These are phyloP conservation scores for Malthinus flaveolus DNA, from an alignment of 2,888 invertebrate species.

Conservation along the genomic window DNA sequence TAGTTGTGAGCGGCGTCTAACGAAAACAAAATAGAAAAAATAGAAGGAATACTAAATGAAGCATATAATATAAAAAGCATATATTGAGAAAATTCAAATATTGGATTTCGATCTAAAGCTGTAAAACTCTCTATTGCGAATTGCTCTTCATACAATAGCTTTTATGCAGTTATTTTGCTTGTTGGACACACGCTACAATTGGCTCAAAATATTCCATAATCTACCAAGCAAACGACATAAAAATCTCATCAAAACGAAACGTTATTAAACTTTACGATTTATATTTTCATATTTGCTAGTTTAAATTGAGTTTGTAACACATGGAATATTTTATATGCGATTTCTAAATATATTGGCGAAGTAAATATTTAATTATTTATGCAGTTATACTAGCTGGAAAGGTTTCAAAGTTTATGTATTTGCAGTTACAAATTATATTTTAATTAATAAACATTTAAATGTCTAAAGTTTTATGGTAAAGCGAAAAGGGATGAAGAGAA, in stretches of 20 bases:
- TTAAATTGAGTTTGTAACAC: neutral
- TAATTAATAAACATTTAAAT: too few species aligned
- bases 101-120: conserved; percentile 37
- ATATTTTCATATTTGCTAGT: neutral
- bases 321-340: neutral
- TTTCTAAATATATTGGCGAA: neutral
- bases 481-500: too few species aligned
- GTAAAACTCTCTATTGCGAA: conserved; percentile 36
- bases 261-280: neutral
- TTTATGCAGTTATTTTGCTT: conserved; percentile 26
- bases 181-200: conserved; percentile 37
- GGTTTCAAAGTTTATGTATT: too few species aligned
- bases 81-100: conserved; percentile 42
- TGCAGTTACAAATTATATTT: too few species aligned
- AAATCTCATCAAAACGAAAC: conserved; percentile 11
- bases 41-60: conserved; percentile 13
- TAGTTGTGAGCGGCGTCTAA: conserved; percentile 1
- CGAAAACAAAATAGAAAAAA: conserved; percentile 11
- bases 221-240: conserved; percentile 22
- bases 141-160: conserved; percentile 30
- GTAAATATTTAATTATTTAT: too few species aligned
- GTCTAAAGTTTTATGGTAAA: too few species aligned
- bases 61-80: conserved; percentile 31
- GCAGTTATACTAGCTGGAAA: too few species aligned
- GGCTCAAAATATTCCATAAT: conserved; percentile 32